Evolutionary conservation across 1,140 invertebrate species (phyloP), one percentile per base, ranked within the genome.

Genomic region (Drosophila lacertosa): DNA sequence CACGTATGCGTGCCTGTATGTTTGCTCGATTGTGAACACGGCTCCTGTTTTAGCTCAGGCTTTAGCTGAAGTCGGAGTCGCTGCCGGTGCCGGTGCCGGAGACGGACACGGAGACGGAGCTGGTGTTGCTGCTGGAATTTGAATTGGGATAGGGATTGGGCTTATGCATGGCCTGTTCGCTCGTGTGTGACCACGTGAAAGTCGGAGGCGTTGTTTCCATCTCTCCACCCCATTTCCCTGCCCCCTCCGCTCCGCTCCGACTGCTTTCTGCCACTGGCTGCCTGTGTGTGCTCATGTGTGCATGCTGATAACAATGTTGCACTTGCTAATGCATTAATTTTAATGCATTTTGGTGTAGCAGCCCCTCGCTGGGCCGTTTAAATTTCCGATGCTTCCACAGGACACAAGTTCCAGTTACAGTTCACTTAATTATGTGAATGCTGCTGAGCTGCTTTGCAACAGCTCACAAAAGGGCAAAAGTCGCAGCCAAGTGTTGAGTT

Each of bases 321-420:
- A 84, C 81, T 84, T 86, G 81, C 81, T 84, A 84, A 84, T 84
- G 81, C 81, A 84, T 84, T 84, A 84, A 84, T 84, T 84, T 84
- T 84, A 84, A 84, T 84, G 81, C 73, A 84, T 78, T 86, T 86
- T 86, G 62, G 76, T 65, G 64, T 63, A 22, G 42, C 26, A 26
- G n/a, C 39, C 47, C 24, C 55, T 39, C 18, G 51, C 26, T 35
- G 32, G 20, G 24, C 32, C 47, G 35, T 51, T 68, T 47, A 54
- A 68, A 50, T 63, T 73, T 55, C 51, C 57, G 39, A 29, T 58
- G 42, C 40, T 24, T 13, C 35, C 42, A 47, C 13, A 60, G 45
- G 55, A 60, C 37, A 53, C 13, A 16, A 66, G 62, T 66, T 67
- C 37, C 39, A 54, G 50, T 54, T 57, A 72, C 55, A 63, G 68